These are phyloP conservation scores for Leptarthrus brevirostris DNA, from an alignment of 2,888 invertebrate genomes.

Conservation along the genomic window DNA sequence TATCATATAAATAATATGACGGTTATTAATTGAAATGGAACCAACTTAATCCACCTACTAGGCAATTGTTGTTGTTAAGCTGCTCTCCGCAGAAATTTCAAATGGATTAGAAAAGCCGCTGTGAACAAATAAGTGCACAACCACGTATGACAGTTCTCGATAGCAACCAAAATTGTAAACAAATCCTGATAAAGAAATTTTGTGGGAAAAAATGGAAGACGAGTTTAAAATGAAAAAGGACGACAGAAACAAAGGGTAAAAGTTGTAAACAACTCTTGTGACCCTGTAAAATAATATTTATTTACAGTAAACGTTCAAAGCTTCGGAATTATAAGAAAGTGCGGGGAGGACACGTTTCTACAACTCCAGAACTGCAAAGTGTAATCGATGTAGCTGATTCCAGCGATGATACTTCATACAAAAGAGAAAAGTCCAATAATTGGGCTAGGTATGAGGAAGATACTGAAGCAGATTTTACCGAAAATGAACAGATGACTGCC, in stretches of 20 bases:
- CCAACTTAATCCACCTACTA: no score
- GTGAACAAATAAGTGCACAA: no score
- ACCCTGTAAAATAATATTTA: no score
- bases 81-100: no score
- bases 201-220: neutral
- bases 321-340: neutral
- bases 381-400: slow-evolving; percentile 65
- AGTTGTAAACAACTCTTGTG: no score
- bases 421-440: slow-evolving; percentile 52
- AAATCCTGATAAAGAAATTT: neutral
- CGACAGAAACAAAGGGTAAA: neutral
- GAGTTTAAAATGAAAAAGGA: neutral
- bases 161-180: neutral
- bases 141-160: no score
- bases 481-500: slow-evolving; percentile 61
- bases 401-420: slow-evolving; percentile 62
- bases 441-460: slow-evolving; percentile 33
- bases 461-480: slow-evolving; percentile 55
- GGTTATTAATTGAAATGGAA: no score
- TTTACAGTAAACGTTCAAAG: neutral
- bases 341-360: neutral
- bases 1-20: no score
- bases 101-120: no score
- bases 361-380: slow-evolving; percentile 56
- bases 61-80: no score